A percentile compares a stretch with the other conserved stretches of the same genome.
Conservation (phyloP, 2,113 vertebrate genomes). For the Petroica traversi region DNA sequence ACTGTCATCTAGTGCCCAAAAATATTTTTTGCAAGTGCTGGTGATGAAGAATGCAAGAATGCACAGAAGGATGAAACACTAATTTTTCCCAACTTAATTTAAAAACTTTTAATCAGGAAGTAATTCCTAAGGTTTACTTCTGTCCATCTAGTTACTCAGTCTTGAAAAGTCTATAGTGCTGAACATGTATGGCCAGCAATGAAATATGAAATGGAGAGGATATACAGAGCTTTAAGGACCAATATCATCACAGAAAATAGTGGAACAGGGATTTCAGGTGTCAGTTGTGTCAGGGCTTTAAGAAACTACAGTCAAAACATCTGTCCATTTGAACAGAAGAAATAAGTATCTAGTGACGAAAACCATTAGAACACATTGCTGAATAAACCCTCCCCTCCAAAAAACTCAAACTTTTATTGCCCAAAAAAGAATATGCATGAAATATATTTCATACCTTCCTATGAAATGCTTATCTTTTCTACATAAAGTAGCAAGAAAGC, state of each 20-base stretch:
- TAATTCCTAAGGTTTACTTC: background rate
- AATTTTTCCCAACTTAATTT: background rate
- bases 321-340: background rate
- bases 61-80: background rate
- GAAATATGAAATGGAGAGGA: background rate
- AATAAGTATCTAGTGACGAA: background rate
- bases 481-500: background rate
- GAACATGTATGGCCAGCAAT: background rate
- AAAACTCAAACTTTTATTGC: background rate
- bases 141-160: background rate
- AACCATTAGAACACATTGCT: background rate
- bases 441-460: background rate
- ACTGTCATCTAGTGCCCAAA: slow-evolving; percentile 39
- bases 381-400: background rate
- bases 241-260: background rate
- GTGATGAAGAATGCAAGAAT: background rate
- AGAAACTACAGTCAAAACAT: background rate
- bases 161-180: background rate
- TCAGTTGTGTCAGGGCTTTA: background rate
- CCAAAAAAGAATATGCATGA: background rate
- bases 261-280: background rate
- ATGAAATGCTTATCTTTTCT: background rate
- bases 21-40: background rate
- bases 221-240: background rate
- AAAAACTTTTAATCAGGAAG: background rate